Conservation (phyloP, 2,888 invertebrate genomes). For the Ganaspis brasiliensis region DNA sequence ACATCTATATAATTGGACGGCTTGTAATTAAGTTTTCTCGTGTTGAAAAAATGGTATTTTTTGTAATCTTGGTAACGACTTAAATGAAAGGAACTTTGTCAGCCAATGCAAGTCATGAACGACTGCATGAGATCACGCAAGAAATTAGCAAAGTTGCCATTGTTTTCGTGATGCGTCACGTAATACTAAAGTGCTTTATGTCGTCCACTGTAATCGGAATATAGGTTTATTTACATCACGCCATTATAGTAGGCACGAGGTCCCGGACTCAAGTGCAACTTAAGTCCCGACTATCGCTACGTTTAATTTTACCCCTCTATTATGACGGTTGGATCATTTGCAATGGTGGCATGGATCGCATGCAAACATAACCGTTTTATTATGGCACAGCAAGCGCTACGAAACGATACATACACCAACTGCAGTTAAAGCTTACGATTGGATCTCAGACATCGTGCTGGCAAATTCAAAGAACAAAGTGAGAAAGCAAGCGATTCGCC, state of each 20-base stretch:
- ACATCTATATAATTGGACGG: not conserved
- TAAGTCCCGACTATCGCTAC: slow-evolving; percentile 13
- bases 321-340: slow-evolving; percentile 36
- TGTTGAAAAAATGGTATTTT: slow-evolving; percentile 2
- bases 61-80: slow-evolving; percentile 16
- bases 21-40: slow-evolving; percentile 15
- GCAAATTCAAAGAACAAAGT: slow-evolving; percentile 32
- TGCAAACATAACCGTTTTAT: slow-evolving; percentile 5
- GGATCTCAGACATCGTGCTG: slow-evolving; percentile 11
- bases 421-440: slow-evolving; percentile 26
- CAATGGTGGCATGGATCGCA: slow-evolving; percentile 13
- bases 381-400: slow-evolving; percentile 7
- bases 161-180: slow-evolving; percentile 35
- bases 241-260: slow-evolving; percentile 29
- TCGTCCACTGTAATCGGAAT: slow-evolving; percentile 35
- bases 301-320: slow-evolving; percentile 11
- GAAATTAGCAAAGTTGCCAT: slow-evolving; percentile 39
- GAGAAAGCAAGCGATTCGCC: slow-evolving; percentile 15
- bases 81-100: slow-evolving; percentile 26
- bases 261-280: slow-evolving; percentile 32
- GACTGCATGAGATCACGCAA: slow-evolving; percentile 36
- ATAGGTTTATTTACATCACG: slow-evolving; percentile 36
- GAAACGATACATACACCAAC: slow-evolving; percentile 21
- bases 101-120: slow-evolving; percentile 19
- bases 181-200: slow-evolving; percentile 35